Evolutionary conservation across 2,888 invertebrate species (phyloP).

Genomic region (Drosophila anomalata): DNA sequence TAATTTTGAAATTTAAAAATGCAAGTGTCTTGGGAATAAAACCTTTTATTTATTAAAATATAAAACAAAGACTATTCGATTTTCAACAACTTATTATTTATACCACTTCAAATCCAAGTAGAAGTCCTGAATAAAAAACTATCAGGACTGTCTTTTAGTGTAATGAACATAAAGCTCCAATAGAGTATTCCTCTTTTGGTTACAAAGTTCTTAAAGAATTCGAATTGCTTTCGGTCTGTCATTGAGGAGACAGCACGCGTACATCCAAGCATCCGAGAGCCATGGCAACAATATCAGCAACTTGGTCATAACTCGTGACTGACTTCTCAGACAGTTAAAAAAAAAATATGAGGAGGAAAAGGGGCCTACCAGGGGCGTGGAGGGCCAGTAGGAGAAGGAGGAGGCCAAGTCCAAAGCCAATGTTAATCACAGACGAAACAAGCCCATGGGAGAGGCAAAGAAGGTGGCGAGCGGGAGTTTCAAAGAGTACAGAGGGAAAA

Average conservation of each 20-base stretch:
- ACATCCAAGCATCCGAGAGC: conserved; percentile 25
- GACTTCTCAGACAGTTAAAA: conserved; percentile 34
- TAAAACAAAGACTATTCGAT: no score
- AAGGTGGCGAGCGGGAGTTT: neutral
- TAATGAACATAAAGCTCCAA: no score
- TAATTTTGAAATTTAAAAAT: no score
- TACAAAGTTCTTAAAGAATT: conserved; percentile 1
- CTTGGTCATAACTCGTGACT: conserved; percentile 68
- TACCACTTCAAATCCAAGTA: no score
- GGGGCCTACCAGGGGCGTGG: neutral
- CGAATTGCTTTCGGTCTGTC: conserved; percentile 41
- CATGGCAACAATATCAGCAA: conserved; percentile 27
- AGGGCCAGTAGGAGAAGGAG: neutral
- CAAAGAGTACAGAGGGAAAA: neutral
- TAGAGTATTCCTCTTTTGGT: conserved; percentile 12
- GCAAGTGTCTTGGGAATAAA: no score
- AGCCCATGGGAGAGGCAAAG: conserved; percentile 12
- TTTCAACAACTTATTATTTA: no score
- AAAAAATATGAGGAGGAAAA: neutral
- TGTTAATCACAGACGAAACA: conserved; percentile 71
- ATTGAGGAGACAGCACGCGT: conserved; percentile 66
- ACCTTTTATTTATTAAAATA: no score
- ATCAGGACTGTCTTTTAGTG: no score
- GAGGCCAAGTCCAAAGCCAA: conserved; percentile 40
- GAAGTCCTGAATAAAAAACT: no score